These are phyloP conservation scores for Miichthys miiuy DNA, from an alignment of 2,797 vertebrate genomes.

Conservation along the genomic window DNA sequence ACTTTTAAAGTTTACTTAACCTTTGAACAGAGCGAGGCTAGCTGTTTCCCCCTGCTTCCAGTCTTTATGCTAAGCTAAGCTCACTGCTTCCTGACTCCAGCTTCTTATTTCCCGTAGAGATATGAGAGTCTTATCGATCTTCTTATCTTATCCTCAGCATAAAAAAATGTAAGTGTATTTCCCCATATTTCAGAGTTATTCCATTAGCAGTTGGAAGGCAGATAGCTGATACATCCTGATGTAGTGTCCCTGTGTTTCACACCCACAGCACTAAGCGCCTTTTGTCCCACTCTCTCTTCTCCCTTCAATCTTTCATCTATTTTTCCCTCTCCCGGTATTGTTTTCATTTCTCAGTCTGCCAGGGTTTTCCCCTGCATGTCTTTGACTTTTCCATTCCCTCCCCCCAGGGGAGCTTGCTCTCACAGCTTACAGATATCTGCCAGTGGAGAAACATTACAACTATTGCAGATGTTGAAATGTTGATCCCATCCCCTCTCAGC, in stretches of 20 bases:
- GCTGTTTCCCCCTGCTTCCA: background rate
- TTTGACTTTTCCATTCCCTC: slow-evolving; percentile 80
- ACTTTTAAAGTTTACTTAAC: slow-evolving; percentile 2
- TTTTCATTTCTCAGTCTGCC: slow-evolving; percentile 85
- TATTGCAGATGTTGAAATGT: slow-evolving; percentile 90
- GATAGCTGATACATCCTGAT: slow-evolving; percentile 24
- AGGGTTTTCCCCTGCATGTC: slow-evolving; percentile 83
- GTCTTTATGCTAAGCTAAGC: slow-evolving; percentile 23
- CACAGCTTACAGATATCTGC: slow-evolving; percentile 85
- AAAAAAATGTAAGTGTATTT: background rate
- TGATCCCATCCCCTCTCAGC: slow-evolving; percentile 85
- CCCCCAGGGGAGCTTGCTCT: slow-evolving; percentile 79
- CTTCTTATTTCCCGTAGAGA: background rate
- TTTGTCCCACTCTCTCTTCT: slow-evolving; percentile 69
- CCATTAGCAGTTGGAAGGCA: background rate
- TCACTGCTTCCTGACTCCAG: background rate
- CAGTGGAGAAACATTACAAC: slow-evolving; percentile 86
- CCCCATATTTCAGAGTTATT: background rate
- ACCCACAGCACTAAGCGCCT: slow-evolving; percentile 63
- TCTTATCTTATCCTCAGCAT: background rate
- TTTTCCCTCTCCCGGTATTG: slow-evolving; percentile 79
- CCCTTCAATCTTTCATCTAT: slow-evolving; percentile 82
- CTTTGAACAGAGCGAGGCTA: background rate
- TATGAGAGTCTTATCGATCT: background rate
- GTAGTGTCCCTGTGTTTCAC: slow-evolving; percentile 62